Evolutionary conservation across 2,113 vertebrate genomes (phyloP).

Genomic region (Callorhinus ursinus): DNA sequence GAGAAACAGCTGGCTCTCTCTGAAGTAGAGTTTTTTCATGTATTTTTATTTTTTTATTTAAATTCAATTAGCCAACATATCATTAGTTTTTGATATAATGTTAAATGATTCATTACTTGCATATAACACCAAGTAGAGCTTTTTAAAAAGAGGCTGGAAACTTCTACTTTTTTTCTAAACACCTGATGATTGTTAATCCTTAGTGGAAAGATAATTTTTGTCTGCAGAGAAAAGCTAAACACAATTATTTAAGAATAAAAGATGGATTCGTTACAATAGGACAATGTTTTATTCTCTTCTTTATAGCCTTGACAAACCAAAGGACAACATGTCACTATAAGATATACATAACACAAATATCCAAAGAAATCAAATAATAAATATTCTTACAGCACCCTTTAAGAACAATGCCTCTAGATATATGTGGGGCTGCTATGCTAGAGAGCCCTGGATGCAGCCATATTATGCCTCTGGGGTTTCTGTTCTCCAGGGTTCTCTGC

Average conservation of each 20-base stretch:
- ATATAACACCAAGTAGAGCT: not conserved
- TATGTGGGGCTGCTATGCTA: not conserved
- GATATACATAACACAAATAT: not conserved
- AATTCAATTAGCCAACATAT: too few relatives aligned
- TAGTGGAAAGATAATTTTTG: not conserved
- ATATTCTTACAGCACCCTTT: not conserved
- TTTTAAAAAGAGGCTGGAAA: not conserved
- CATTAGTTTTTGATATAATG: too few relatives aligned
- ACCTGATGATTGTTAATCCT: not conserved
- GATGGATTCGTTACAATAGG: not conserved
- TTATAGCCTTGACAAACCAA: not conserved
- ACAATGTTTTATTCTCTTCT: not conserved
- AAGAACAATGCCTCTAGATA: not conserved
- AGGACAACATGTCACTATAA: not conserved
- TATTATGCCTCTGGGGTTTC: not conserved
- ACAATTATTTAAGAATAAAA: not conserved
- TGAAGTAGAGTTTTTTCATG: not conserved
- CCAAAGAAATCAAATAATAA: not conserved
- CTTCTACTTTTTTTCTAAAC: not conserved
- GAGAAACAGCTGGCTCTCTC: not conserved
- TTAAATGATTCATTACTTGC: too few relatives aligned
- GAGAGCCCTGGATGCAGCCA: not conserved
- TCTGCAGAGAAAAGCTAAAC: not conserved
- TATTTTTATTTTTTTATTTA: too few relatives aligned
- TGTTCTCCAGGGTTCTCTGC: not conserved